Percentiles rank a stretch among this genome's conserved stretches.
Evolutionary conservation across 2,113 vertebrate genomes (phyloP).

Genomic region (Paradisaea rubra): DNA sequence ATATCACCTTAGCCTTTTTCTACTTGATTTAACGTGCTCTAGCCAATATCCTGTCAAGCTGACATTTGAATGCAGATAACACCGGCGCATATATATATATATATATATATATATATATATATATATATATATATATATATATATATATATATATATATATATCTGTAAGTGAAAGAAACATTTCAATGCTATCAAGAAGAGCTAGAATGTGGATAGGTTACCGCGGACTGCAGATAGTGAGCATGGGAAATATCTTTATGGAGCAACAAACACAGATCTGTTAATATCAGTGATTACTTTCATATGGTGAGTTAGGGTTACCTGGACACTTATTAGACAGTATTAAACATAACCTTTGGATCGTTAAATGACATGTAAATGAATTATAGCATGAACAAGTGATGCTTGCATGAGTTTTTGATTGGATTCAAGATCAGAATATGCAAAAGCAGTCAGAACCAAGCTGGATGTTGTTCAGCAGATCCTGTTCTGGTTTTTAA

Average conservation of each 20-base stretch:
- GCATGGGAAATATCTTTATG: constrained; percentile 5
- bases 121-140: background rate
- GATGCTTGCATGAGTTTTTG: background rate
- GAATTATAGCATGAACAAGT: constrained; percentile 25
- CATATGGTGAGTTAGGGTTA: constrained; percentile 29
- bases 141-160: background rate
- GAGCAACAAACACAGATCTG: background rate
- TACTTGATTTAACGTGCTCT: background rate
- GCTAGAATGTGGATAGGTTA: background rate
- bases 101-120: background rate
- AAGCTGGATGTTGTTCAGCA: background rate
- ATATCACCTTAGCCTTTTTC: background rate
- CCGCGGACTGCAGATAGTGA: background rate
- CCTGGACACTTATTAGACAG: constrained; percentile 32
- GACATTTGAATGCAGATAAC: background rate
- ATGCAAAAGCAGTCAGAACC: constrained; percentile 8
- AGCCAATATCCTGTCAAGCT: background rate
- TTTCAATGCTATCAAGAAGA: background rate
- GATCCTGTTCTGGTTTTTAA: background rate
- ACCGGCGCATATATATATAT: background rate
- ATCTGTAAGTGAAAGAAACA: background rate
- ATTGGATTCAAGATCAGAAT: background rate
- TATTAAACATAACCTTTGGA: constrained; percentile 39
- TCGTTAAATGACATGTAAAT: constrained; percentile 20
- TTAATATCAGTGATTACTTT: constrained; percentile 52